phyloP scores from a whole-genome alignment of 2,888 invertebrate genomes.

The Melitaea athalia region DNA sequence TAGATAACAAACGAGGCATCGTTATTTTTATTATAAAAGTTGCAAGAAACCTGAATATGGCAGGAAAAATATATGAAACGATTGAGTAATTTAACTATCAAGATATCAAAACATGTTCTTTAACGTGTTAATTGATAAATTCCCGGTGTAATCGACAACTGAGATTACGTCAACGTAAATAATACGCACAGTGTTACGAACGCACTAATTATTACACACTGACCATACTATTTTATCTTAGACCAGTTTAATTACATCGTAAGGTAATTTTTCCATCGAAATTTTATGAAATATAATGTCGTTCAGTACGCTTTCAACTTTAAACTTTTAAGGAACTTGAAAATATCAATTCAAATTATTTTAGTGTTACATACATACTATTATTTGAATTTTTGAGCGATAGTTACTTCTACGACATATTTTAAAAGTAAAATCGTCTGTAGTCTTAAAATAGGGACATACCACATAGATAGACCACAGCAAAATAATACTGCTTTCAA shows the following conservation, averaged over 20 bases:
- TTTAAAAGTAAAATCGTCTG: too few relatives aligned
- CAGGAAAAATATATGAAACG: not conserved
- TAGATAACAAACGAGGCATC: too few relatives aligned
- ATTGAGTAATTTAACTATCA: not conserved
- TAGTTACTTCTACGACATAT: too few relatives aligned
- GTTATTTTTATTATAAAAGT: too few relatives aligned
- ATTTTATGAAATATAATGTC: not conserved
- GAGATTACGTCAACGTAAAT: constrained; percentile 20
- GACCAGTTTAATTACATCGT: constrained; percentile 22
- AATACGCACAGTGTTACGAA: constrained; percentile 33
- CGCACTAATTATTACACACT: constrained; percentile 26
- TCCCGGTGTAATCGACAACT: constrained; percentile 20
- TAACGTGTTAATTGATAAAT: not conserved
- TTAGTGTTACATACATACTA: too few relatives aligned
- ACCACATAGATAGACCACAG: too few relatives aligned
- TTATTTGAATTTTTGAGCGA: too few relatives aligned
- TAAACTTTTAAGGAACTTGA: too few relatives aligned
- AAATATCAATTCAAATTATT: too few relatives aligned
- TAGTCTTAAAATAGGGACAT: too few relatives aligned
- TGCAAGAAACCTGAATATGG: not conserved
- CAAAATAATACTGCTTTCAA: too few relatives aligned
- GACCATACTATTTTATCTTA: constrained; percentile 22
- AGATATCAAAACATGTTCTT: not conserved
- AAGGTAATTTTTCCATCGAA: not conserved
- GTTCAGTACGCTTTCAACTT: too few relatives aligned